A percentile compares a stretch with the other conserved stretches of the same genome.
phyloP scores from a whole-genome alignment of 2,888 invertebrate species.

The Thereva unica region DNA sequence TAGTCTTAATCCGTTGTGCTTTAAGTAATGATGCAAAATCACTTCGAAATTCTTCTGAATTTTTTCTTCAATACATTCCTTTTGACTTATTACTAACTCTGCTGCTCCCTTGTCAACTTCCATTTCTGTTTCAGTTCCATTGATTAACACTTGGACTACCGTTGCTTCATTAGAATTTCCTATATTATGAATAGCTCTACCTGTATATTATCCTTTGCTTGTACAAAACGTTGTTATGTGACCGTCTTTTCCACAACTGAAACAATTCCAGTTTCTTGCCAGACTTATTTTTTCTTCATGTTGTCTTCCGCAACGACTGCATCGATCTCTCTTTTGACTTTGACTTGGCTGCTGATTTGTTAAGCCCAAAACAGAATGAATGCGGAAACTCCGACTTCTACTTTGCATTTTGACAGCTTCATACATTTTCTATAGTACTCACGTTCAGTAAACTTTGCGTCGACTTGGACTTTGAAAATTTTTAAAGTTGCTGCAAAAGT shows the following conservation, averaged over 20 bases:
- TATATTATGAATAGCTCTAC: not conserved
- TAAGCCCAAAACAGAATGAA: too few species aligned
- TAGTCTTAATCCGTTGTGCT: constrained; percentile 40
- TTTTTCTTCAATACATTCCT: constrained; percentile 17
- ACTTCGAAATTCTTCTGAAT: constrained; percentile 12
- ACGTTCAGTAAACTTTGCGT: too few species aligned
- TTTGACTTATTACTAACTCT: constrained; percentile 32
- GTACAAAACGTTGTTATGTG: constrained; percentile 24
- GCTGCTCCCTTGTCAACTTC: constrained; percentile 25
- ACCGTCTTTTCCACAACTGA: constrained; percentile 3
- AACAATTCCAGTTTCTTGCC: constrained; percentile 29
- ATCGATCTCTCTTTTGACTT: too few species aligned
- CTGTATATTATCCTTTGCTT: not conserved
- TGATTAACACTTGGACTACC: constrained; percentile 1
- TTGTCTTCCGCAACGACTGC: too few species aligned
- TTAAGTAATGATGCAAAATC: constrained; percentile 23
- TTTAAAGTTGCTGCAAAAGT: too few species aligned
- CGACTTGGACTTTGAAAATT: too few species aligned
- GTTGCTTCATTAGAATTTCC: not conserved
- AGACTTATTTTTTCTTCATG: too few species aligned
- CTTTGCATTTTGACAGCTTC: too few species aligned
- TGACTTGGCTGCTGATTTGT: too few species aligned
- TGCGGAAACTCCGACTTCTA: too few species aligned
- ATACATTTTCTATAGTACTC: too few species aligned
- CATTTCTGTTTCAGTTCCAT: constrained; percentile 8